A percentile compares a stretch with the other conserved stretches of the same genome.
These are phyloP conservation scores for Torymus texanus DNA, from an alignment of 2,888 invertebrate genomes.

Conservation along the genomic window DNA sequence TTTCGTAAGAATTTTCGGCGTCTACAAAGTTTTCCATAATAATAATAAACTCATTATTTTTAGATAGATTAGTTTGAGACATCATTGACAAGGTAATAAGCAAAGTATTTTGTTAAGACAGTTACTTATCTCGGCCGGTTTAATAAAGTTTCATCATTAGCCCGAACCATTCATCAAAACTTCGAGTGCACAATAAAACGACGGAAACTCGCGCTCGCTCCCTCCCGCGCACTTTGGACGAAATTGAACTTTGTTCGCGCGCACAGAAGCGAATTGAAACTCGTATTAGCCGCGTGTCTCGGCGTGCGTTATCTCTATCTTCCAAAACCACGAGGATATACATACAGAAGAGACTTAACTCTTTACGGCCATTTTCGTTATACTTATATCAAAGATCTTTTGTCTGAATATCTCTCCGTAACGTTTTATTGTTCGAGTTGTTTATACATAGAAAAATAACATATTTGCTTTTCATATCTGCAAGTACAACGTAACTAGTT, in stretches of 20 bases:
- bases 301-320: slow-evolving; percentile 13
- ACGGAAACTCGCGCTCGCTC: background rate
- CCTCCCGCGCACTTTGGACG: background rate
- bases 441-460: no score
- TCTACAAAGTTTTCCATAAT: background rate
- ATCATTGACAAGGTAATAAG: background rate
- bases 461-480: no score
- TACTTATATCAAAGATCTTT: no score
- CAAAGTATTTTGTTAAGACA: slow-evolving; percentile 1
- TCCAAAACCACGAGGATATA: background rate
- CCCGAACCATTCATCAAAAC: slow-evolving; percentile 28
- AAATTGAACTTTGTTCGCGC: slow-evolving; percentile 26
- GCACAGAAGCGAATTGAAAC: slow-evolving; percentile 1
- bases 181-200: slow-evolving; percentile 36
- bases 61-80: background rate
- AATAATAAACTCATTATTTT: background rate
- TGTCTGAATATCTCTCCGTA: no score
- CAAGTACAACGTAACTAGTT: no score
- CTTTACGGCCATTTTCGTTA: no score
- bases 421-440: no score
- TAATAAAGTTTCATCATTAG: slow-evolving; percentile 50
- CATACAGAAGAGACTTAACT: background rate
- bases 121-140: slow-evolving; percentile 4
- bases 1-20: background rate
- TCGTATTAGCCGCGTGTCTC: background rate